A percentile compares a stretch with the other conserved stretches of the same genome.
Conservation (phyloP, 2,888 invertebrate genomes). For the Heliconius hortense region DNA sequence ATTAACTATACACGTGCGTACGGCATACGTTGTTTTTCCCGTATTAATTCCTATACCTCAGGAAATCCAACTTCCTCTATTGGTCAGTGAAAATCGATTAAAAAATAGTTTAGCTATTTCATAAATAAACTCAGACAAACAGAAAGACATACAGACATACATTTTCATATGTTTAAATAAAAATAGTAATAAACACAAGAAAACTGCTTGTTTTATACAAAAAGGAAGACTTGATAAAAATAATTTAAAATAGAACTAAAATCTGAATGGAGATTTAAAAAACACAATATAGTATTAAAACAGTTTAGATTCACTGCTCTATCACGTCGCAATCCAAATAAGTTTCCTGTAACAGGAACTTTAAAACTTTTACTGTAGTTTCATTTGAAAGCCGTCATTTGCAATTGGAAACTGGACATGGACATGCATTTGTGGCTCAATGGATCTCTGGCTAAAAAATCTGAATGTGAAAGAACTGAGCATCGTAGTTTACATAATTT, state of each 20-base stretch:
- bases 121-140: too few relatives aligned
- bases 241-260: neutral
- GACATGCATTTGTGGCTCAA: constrained; percentile 26
- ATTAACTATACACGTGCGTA: too few relatives aligned
- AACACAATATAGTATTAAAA: neutral
- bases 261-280: neutral
- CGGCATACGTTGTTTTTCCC: too few relatives aligned
- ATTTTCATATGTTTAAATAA: too few relatives aligned
- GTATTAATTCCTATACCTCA: too few relatives aligned
- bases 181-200: too few relatives aligned
- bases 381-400: constrained; percentile 20
- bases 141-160: too few relatives aligned
- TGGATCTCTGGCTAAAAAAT: constrained; percentile 26
- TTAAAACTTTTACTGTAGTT: constrained; percentile 33
- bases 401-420: constrained; percentile 27
- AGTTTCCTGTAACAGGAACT: constrained; percentile 26
- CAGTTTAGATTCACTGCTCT: constrained; percentile 3
- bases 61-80: too few relatives aligned
- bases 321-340: constrained; percentile 26
- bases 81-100: too few relatives aligned
- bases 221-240: too few relatives aligned
- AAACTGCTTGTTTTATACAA: too few relatives aligned
- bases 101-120: too few relatives aligned
- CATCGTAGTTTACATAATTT: neutral
- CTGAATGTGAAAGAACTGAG: constrained; percentile 17